Base-by-base conservation (phyloP, 2,113 vertebrate genomes). In the Corythornis cristatus region DNA sequence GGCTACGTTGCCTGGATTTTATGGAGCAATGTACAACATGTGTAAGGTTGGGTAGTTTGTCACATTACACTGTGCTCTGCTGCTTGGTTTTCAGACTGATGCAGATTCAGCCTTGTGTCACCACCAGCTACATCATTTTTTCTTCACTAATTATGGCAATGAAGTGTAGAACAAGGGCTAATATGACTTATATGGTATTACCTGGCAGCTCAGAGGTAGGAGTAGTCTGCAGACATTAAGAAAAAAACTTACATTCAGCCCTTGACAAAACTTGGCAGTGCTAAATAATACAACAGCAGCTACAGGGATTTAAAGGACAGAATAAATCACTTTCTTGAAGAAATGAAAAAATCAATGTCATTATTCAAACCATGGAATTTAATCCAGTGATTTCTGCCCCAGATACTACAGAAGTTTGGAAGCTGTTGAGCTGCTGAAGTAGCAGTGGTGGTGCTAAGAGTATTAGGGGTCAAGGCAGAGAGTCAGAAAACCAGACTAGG, bases 61-160 rank as follows among this genome's bases (percentile, higher is more conserved):
- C 42, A 31, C 0, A 1, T 79, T 83, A 43, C 71, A 46, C 12
- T 2, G 72, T 53, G 40, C 56, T 46, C 0, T 79, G 33, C 74
- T 93, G 89, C 64, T 78, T 83, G 58, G 21, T 90, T 93, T 93
- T 86, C 86, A 86, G 73, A 45, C 48, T 61, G 86, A 51, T 90
- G 62, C 78, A 83, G 67, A 83, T 86, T 80, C 86, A 94, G 67
- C 58, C 66, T 75, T 31, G 66, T 91, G 82, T 91, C 75, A 88
- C 76, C 79, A 70, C 67, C 80, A 88, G 60, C 67, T 64, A 66
- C 68, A 77, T 66, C 58, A 78, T 0, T 70, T 92, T 87, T 84
- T 77, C 74, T 88, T 90, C 40, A 45, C 48, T 80, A 80, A 80
- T 83, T 83, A 86, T 90, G 83, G 83, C 65, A 91, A 48, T 28